Evolutionary conservation across 2,888 invertebrate species (phyloP).

Genomic region (Elmis aenea): DNA sequence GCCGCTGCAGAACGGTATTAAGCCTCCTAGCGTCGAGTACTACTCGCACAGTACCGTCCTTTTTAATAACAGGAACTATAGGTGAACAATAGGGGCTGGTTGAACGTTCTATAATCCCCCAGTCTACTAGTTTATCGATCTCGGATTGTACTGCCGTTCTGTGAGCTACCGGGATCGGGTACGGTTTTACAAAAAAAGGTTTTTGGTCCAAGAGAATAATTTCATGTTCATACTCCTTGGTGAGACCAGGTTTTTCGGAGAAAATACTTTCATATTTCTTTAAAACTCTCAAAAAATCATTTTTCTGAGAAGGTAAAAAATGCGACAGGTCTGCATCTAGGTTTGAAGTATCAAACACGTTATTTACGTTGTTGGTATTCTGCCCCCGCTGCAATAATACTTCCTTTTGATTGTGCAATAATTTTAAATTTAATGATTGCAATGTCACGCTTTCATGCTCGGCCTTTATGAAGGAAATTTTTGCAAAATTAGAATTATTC

Average conservation of each 20-base stretch:
- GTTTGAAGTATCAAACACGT: no score
- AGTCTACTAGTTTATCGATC: not conserved
- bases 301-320: no score
- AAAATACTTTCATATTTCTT: not conserved
- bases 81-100: not conserved
- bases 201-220: constrained; percentile 1
- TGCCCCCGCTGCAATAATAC: no score
- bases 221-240: not conserved
- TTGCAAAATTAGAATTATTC: no score
- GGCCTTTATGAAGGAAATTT: no score
- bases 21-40: not conserved
- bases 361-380: no score
- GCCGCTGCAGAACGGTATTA: not conserved
- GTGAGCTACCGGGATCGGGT: constrained; percentile 1
- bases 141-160: not conserved
- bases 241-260: constrained; percentile 1
- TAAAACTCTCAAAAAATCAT: not conserved
- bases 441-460: no score
- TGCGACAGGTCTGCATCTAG: no score
- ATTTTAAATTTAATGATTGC: no score
- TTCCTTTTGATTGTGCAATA: no score
- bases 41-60: not conserved
- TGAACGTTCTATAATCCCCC: not conserved
- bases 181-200: not conserved
- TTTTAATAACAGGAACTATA: not conserved